Base-by-base conservation (phyloP, 2,113 vertebrate genomes). In the Tragelaphus scriptus region DNA sequence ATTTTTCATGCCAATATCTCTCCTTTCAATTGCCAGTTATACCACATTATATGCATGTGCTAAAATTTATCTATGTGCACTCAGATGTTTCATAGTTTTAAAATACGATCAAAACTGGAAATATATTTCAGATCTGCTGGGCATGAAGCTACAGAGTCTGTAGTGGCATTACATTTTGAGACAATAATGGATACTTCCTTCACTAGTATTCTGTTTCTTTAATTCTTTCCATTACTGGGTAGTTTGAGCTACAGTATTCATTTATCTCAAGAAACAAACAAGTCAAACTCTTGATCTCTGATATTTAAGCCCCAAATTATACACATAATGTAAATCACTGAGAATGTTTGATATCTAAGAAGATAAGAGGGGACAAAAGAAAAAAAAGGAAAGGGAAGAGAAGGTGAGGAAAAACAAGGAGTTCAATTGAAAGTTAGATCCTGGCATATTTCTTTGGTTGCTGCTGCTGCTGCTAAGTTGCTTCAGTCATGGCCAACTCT, bases 71-170 rank as follows among this genome's bases (percentile, higher is more conserved):
- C 28, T 91, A 14, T 84, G 36, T 49, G 10, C 1, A 47, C 5
- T 79, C 80, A 51, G 44, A 51, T 53, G 2, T 90, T 95, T 92
- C 25, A 90, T 71, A 49, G 15, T 16, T 96, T 94, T 71, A 59
- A 95, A 61, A 68, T 71, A 93, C 88, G 92, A 82, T 30, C 3
- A 80, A 40, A 89, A 86, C 30, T 87, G 19, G 36, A 71, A 90
- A 63, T 55, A 65, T 59, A 82, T 71, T 11, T 75, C 28, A 75
- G 6, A 53, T 1, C 4, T 47, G 9, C 2, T 47, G 17, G 3
- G 47, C 21, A 86, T 28, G 63, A 95, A 94, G 49, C 28, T 65
- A 6, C 3, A 89, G 12, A 89, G 28, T 12, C 23, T 79, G 19
- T 30, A 53, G 6, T 53, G 26, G 3, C 7, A 49, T 89, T 71